Evolutionary conservation across 2,113 vertebrate genomes (phyloP).

Genomic region (Corythoichthys haematopterus): DNA sequence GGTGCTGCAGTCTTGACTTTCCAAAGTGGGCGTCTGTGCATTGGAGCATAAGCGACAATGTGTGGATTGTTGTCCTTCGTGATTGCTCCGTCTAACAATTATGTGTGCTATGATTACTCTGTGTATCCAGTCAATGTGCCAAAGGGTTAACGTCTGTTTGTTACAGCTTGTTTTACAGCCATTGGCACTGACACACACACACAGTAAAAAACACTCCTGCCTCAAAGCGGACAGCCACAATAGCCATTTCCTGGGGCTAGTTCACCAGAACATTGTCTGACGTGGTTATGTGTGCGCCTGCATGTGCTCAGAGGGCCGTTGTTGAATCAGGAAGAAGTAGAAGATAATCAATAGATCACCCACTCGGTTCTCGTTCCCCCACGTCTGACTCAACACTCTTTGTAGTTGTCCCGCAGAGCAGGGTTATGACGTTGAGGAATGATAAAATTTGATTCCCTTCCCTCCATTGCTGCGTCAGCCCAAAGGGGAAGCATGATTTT

Average conservation of each 20-base stretch:
- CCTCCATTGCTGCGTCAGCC: constrained; percentile 46
- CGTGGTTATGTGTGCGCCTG: constrained; percentile 32
- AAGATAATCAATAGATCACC: constrained; percentile 68
- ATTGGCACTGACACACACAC: constrained; percentile 17
- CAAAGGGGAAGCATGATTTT: constrained; percentile 42
- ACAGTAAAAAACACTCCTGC: constrained; percentile 49
- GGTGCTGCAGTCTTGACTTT: constrained; percentile 56
- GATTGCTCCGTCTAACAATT: constrained; percentile 18
- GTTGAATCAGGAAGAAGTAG: constrained; percentile 64
- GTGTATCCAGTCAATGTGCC: constrained; percentile 13
- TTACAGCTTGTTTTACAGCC: constrained; percentile 49
- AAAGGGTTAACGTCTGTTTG: constrained; percentile 53
- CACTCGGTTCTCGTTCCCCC: constrained; percentile 65
- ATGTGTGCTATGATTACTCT: constrained; percentile 18
- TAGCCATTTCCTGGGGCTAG: constrained; percentile 62
- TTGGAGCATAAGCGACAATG: constrained; percentile 30
- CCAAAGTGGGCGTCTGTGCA: constrained; percentile 43
- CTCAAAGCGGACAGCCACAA: constrained; percentile 54
- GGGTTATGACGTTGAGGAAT: constrained; percentile 38
- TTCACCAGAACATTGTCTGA: constrained; percentile 47
- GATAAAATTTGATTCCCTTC: constrained; percentile 33
- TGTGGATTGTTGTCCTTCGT: constrained; percentile 37
- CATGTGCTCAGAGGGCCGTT: constrained; percentile 45
- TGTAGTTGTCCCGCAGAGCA: constrained; percentile 52
- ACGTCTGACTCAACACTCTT: constrained; percentile 65